Evolutionary conservation across 2,797 vertebrate species (phyloP).

Genomic region (Erpetoichthys calabaricus): DNA sequence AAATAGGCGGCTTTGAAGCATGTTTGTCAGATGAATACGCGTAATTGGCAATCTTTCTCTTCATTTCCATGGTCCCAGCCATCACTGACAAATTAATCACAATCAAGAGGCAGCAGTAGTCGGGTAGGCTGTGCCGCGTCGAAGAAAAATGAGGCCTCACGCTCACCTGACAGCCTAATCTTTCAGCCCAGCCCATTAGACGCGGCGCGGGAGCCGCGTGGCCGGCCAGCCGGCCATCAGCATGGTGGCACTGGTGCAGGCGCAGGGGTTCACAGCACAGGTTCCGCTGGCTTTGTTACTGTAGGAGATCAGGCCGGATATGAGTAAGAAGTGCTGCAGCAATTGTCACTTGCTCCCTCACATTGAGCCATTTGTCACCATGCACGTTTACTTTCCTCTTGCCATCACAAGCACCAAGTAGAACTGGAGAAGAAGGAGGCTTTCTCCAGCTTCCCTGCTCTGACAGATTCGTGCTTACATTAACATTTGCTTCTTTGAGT

Average conservation of each 20-base stretch:
- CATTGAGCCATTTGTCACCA: too few relatives aligned
- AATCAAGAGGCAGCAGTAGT: constrained; percentile 48
- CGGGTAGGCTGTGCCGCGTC: constrained; percentile 34
- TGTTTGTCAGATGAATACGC: constrained; percentile 54
- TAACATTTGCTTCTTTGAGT: too few relatives aligned
- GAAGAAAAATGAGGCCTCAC: constrained; percentile 89
- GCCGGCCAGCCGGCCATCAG: constrained; percentile 68
- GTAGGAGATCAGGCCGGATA: too few relatives aligned
- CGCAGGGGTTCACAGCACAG: constrained; percentile 24
- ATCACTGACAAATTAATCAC: constrained; percentile 75
- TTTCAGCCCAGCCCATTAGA: constrained; percentile 69
- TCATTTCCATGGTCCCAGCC: constrained; percentile 63
- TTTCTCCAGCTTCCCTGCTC: too few relatives aligned
- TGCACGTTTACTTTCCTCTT: too few relatives aligned
- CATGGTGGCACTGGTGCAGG: constrained; percentile 48
- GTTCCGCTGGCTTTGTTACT: too few relatives aligned
- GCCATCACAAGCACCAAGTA: too few relatives aligned
- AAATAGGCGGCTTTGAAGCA: constrained; percentile 31
- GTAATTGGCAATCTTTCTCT: constrained; percentile 78
- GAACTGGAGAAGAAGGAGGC: too few relatives aligned
- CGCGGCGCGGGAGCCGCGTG: constrained; percentile 51
- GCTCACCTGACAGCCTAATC: constrained; percentile 75
- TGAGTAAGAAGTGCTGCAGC: too few relatives aligned
- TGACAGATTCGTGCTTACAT: too few relatives aligned
- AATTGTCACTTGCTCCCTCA: too few relatives aligned